Evolutionary conservation across 35 echinoderm and acorn worm species (phyloP).

Genomic region (Ophioderma brevispina): DNA sequence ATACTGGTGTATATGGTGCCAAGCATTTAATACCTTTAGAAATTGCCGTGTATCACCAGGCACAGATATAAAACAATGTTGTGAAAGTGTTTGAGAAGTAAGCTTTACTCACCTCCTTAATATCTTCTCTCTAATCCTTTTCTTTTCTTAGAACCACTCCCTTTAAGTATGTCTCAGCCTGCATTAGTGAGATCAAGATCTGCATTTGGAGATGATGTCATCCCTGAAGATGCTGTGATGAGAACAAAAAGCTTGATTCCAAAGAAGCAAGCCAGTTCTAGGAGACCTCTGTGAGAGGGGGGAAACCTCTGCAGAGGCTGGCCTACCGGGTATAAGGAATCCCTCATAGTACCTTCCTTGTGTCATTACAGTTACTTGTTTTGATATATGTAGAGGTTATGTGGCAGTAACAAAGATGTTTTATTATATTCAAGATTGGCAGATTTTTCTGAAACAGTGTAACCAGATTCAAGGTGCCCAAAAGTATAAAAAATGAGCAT

Average conservation of each 20-base stretch:
- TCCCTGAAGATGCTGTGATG: background rate
- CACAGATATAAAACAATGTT: no score
- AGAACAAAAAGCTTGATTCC: background rate
- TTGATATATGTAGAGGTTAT: no score
- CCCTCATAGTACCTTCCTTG: no score
- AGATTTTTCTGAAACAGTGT: no score
- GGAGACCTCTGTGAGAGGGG: background rate
- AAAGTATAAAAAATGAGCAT: no score
- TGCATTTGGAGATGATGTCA: background rate
- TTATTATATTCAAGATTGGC: no score
- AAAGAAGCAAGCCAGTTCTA: background rate
- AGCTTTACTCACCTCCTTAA: no score
- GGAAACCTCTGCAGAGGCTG: background rate
- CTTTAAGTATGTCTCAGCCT: background rate
- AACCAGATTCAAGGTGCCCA: no score
- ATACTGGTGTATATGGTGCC: background rate
- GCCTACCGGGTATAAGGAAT: background rate
- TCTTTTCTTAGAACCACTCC: background rate
- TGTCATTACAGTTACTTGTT: no score
- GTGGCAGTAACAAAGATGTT: no score
- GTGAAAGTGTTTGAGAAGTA: no score
- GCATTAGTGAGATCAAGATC: background rate
- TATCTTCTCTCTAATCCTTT: no score
- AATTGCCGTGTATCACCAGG: background rate
- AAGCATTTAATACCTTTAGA: background rate